Evolutionary conservation across 2,888 invertebrate species (phyloP).

Genomic region (Volucella zonaria): DNA sequence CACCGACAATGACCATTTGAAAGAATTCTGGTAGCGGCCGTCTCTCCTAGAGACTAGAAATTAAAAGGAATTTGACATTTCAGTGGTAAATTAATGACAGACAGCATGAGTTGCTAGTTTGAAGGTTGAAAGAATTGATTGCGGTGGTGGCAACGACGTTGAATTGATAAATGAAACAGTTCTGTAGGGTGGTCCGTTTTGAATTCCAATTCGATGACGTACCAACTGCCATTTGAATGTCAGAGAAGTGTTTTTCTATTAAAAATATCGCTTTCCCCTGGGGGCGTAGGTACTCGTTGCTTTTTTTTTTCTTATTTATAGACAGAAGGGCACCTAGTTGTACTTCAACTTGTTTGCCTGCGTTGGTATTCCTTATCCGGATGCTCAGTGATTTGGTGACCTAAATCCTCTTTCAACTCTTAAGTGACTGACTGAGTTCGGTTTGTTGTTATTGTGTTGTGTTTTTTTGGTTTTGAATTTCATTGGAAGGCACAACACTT

Average conservation of each 20-base stretch:
- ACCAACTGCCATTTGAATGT: no score
- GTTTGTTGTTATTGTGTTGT: not conserved
- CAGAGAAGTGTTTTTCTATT: no score
- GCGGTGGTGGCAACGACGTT: constrained; percentile 53
- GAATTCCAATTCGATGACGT: no score
- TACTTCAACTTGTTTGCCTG: not conserved
- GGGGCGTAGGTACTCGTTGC: no score
- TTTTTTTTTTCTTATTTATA: no score
- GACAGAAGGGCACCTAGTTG: no score
- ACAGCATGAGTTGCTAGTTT: constrained; percentile 31
- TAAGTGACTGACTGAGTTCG: constrained; percentile 30
- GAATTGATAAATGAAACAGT: constrained; percentile 39
- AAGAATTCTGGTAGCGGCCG: not conserved
- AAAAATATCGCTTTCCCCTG: no score
- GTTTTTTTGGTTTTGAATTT: not conserved
- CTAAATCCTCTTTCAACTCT: constrained; percentile 35
- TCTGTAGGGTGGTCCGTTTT: no score
- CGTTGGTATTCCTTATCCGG: constrained; percentile 6
- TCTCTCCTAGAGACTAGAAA: constrained; percentile 25
- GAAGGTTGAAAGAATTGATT: constrained; percentile 49
- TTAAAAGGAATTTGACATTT: constrained; percentile 53
- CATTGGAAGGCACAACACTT: constrained; percentile 12
- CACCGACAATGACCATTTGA: constrained; percentile 33
- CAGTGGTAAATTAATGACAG: constrained; percentile 63
- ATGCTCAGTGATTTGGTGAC: constrained; percentile 29